A percentile compares a stretch with the other conserved stretches of the same genome.
These are phyloP conservation scores for Chrosomus eos DNA, from an alignment of 2,797 vertebrate species.

Conservation along the genomic window DNA sequence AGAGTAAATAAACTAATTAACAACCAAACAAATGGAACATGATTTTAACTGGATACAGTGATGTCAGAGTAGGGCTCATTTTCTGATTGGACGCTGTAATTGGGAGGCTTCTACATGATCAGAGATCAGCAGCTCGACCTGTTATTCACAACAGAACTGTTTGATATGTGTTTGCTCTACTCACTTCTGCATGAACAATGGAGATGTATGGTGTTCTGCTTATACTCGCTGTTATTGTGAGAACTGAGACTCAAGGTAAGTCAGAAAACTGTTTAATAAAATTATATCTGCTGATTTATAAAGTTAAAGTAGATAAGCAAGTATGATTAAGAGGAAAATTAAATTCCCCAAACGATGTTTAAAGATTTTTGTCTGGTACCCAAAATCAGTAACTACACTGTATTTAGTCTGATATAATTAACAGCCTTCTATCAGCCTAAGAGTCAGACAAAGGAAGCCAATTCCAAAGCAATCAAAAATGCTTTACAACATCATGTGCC, in stretches of 20 bases:
- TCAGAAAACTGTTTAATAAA: background rate
- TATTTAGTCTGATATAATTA: no score
- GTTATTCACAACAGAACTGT: background rate
- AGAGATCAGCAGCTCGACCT: background rate
- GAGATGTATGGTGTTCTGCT: background rate
- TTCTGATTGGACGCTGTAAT: slow-evolving; percentile 6
- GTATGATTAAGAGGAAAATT: no score
- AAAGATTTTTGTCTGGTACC: no score
- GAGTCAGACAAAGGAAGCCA: no score
- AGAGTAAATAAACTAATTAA: no score
- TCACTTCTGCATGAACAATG: background rate
- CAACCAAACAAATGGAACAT: no score
- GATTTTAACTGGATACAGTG: background rate
- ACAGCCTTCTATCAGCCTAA: no score
- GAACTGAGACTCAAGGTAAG: slow-evolving; percentile 5
- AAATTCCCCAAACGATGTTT: background rate
- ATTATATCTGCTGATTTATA: background rate
- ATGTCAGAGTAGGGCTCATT: background rate
- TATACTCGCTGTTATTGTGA: background rate
- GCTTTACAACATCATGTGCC: no score
- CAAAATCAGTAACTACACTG: no score
- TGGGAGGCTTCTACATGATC: background rate
- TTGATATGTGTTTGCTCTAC: background rate
- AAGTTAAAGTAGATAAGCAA: no score
- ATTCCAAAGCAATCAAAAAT: no score